Evolutionary conservation across 1,140 invertebrate species (phyloP), one percentile per base, ranked within the genome.

Genomic region (Grapholita molesta): DNA sequence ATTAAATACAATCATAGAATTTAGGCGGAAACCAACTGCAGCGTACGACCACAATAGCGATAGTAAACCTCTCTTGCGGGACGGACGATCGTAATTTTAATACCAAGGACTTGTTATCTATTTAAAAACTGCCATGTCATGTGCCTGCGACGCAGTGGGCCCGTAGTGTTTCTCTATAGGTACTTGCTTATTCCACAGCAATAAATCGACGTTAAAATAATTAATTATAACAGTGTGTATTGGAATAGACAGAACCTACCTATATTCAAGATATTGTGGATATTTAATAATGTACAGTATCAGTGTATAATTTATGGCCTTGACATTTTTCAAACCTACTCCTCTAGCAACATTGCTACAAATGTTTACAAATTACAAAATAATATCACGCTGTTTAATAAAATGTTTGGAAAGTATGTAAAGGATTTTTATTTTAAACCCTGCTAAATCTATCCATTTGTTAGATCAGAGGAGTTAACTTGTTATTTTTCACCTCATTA

Each of bases 371-470:
- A 9, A 61, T 61, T 25, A 32, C 24, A 61, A 61, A 61, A 30
- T 30, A 61, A 11, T 61, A 61, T 61, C 55, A 61, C 55, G 55
- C 55, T 61, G 55, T 61, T 61, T 61, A 61, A 61, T 61, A 61
- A 61, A 61, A 28, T 61, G 55, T 61, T 61, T 61, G 55, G 25
- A 61, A 28, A 61, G 5, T n/a, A n/a, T n/a, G n/a, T 30, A 15
- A 15, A n/a, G 18, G n/a, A 21, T 48, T 48, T 48, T 48, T 48
- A 48, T 48, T 48, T 48, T 2, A 7, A 8, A 48, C 18, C 38
- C n/a, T 15, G 3, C 7, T 3, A 30, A 3, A 30, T 30, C 28
- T n/a, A n/a, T n/a, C n/a, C n/a, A n/a, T n/a, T n/a, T n/a, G n/a
- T n/a, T n/a, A n/a, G n/a, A n/a, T n/a, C n/a, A n/a, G n/a, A n/a